Evolutionary conservation across 2,797 vertebrate species (phyloP).

Genomic region (Gallirallus australis): DNA sequence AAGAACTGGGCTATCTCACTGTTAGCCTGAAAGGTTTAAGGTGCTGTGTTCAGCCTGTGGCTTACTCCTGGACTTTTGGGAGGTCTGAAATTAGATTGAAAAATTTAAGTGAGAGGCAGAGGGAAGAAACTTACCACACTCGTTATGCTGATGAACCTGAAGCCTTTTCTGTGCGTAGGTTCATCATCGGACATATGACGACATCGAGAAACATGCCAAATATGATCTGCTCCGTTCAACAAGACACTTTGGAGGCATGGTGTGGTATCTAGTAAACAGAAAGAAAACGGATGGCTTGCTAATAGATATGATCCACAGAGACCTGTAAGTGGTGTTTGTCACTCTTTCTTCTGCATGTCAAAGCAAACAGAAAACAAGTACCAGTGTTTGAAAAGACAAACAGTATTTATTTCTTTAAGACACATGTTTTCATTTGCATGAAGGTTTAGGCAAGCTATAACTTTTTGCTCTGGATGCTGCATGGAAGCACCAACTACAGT

Average conservation of each 20-base stretch:
- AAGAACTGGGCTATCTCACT: not conserved
- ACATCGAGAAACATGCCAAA: constrained; percentile 88
- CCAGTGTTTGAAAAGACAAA: fast-evolving
- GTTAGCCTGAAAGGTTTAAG: not conserved
- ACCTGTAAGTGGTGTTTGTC: constrained; percentile 84
- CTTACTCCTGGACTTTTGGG: not conserved
- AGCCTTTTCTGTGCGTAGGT: constrained; percentile 74
- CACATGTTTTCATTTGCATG: not conserved
- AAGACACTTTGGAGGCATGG: constrained; percentile 92
- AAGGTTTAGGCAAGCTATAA: not conserved
- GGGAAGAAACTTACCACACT: not conserved
- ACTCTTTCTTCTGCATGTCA: not conserved
- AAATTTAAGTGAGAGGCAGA: not conserved
- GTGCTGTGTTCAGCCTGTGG: not conserved
- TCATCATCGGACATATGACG: constrained; percentile 86
- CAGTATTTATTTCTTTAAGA: not conserved
- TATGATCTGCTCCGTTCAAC: constrained; percentile 91
- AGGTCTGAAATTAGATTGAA: not conserved
- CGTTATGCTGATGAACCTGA: not conserved
- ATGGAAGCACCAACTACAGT: not conserved
- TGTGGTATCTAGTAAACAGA: constrained; percentile 87
- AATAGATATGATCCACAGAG: constrained; percentile 91
- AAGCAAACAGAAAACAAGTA: not conserved
- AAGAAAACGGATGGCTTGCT: constrained; percentile 90
- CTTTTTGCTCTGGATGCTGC: not conserved